Conservation (phyloP, 2,888 invertebrate species). For the Leptopilina syphax region DNA sequence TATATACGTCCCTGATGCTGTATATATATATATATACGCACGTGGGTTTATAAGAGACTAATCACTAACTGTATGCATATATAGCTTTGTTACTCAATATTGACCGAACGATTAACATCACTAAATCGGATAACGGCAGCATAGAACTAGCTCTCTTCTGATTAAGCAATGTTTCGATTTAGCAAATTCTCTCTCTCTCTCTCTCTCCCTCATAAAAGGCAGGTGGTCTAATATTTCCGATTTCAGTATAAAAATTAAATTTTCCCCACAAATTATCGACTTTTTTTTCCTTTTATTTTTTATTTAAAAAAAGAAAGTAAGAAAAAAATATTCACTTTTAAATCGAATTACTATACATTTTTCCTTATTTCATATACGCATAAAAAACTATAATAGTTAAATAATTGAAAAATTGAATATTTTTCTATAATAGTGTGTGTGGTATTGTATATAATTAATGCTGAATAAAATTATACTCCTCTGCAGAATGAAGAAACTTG, state of each 20-base stretch:
- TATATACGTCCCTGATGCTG: slow-evolving; percentile 6
- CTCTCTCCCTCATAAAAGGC: neutral
- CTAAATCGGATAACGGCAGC: slow-evolving; percentile 33
- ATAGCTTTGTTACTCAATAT: slow-evolving; percentile 31
- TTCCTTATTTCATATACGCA: too few species aligned
- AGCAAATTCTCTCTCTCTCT: neutral
- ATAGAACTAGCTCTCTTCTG: slow-evolving; percentile 32
- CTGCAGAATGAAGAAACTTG: neutral
- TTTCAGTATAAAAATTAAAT: neutral
- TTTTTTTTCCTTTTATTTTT: too few species aligned
- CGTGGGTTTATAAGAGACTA: slow-evolving; percentile 16
- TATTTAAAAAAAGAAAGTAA: too few species aligned
- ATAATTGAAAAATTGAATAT: too few species aligned
- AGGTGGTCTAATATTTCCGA: slow-evolving; percentile 27
- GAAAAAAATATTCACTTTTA: too few species aligned
- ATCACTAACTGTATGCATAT: slow-evolving; percentile 7
- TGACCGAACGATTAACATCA: slow-evolving; percentile 36
- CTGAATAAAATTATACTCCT: neutral
- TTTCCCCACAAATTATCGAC: too few species aligned
- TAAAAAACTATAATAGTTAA: too few species aligned
- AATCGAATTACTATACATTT: too few species aligned
- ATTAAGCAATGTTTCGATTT: slow-evolving; percentile 30
- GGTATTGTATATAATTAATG: slow-evolving; percentile 4
- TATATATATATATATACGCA: neutral
- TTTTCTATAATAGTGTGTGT: too few species aligned